Conservation (phyloP, 2,113 vertebrate genomes). For the Tylochromis polylepis region DNA sequence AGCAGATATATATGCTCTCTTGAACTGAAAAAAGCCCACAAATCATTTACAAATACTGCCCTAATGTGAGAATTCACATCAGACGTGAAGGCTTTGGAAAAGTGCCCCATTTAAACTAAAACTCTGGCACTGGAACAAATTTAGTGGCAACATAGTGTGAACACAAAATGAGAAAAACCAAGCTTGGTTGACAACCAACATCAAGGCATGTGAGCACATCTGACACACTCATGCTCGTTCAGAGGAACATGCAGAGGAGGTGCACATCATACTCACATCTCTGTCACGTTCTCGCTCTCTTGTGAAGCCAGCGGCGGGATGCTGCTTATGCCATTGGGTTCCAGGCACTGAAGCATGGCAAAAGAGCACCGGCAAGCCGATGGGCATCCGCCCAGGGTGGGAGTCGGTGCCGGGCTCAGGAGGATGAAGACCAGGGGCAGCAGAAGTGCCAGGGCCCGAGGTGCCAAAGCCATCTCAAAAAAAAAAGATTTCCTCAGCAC, state of each 20-base stretch:
- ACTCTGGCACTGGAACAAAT: neutral
- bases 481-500: constrained; percentile 6
- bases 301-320: constrained; percentile 61
- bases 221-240: neutral
- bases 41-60: accelerated
- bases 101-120: neutral
- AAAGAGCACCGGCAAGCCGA: constrained; percentile 71
- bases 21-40: neutral
- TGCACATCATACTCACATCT: constrained; percentile 73
- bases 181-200: neutral
- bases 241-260: neutral
- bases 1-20: neutral
- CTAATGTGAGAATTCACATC: neutral
- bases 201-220: neutral
- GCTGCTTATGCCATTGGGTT: constrained; percentile 57
- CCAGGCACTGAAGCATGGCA: constrained; percentile 71
- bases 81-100: neutral
- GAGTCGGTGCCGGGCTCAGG: constrained; percentile 38
- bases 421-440: constrained; percentile 34
- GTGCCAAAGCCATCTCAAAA: constrained; percentile 47
- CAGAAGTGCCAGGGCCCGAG: constrained; percentile 33
- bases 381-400: constrained; percentile 57
- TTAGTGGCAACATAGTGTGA: neutral
- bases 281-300: constrained; percentile 77
- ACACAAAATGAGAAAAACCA: neutral